Evolutionary conservation across 2,888 invertebrate genomes (phyloP), one percentile per base, ranked within the genome.

Genomic region (Pelosia muscerda): DNA sequence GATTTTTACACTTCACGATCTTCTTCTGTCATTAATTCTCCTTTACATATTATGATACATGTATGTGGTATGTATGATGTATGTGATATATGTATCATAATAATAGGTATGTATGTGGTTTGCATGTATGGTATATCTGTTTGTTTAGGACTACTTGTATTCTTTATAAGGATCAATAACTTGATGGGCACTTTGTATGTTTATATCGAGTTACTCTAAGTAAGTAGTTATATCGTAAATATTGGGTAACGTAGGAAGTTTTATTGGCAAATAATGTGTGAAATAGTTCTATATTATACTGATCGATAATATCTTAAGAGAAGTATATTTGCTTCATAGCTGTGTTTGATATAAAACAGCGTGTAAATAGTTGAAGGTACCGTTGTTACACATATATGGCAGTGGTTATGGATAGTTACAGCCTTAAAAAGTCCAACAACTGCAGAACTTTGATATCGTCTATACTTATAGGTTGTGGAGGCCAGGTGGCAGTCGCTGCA

Each of bases 151-250:
- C 62, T 57, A 61, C 57, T 71, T 73, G 70, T 78, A 68, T 79
- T 80, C 75, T 79, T 79, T 79, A 77, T 80, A 75, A 60, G 71
- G 76, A 76, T 78, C 79, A 73, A 77, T 77, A 76, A 72, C 71
- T 74, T 71, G 77, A 79, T 78, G 63, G 73, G 73, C 73, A 75
- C 73, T 81, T 72, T 70, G 67, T 68, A 26, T 68, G 70, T 74
- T 76, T 70, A 59, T 77, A 69, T 71, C 65, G 67, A 28, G 61
- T 26, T 73, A 66, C 70, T 68, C 72, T 54, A 54, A 9, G 8
- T 13, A 11, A 0, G 11, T 38, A 38, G 74, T 74, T 63, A 55
- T 59, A 59, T 26, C 22, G 60, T 72, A 79, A 77, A 77, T 77
- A 72, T 76, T 74, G 68, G 62, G 8, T 56, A n/a, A 23, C 56